Conservation (phyloP, 2,888 invertebrate species). For the Limnephilus marmoratus region DNA sequence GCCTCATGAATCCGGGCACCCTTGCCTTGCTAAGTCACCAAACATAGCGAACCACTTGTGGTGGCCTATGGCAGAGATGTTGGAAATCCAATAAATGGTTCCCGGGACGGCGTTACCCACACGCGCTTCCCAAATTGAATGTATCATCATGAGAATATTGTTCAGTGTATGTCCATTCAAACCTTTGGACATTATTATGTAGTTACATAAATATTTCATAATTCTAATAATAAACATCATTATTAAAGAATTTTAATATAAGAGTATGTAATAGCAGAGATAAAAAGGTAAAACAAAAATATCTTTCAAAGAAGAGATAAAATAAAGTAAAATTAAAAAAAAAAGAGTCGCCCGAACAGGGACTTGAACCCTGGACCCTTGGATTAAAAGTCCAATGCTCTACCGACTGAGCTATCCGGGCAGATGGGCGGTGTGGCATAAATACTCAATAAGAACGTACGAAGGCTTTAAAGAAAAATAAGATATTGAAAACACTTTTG, state of each 20-base stretch:
- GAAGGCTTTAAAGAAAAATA: neutral
- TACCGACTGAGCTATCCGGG: conserved; percentile 88
- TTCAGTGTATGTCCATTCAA: neutral
- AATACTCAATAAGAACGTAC: conserved; percentile 10
- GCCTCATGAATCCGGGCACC: too few relatives aligned
- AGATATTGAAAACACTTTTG: neutral
- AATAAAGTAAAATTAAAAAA: conserved; percentile 33
- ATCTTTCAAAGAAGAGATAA: neutral
- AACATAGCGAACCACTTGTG: too few relatives aligned
- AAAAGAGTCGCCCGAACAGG: conserved; percentile 81
- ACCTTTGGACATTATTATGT: neutral
- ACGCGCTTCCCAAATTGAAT: neutral
- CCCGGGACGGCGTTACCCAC: too few relatives aligned
- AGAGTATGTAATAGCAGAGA: neutral
- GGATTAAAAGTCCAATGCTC: conserved; percentile 88
- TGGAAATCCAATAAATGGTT: too few relatives aligned
- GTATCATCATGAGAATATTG: neutral
- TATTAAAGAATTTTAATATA: neutral
- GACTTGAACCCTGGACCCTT: conserved; percentile 88
- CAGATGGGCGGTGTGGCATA: conserved; percentile 66
- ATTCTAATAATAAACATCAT: neutral
- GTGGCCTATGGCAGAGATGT: too few relatives aligned
- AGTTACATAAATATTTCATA: neutral
- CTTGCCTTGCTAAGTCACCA: too few relatives aligned
- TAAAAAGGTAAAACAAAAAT: neutral